phyloP scores from a whole-genome alignment of 2,113 vertebrate genomes.

The Typhlomys cinereus region DNA sequence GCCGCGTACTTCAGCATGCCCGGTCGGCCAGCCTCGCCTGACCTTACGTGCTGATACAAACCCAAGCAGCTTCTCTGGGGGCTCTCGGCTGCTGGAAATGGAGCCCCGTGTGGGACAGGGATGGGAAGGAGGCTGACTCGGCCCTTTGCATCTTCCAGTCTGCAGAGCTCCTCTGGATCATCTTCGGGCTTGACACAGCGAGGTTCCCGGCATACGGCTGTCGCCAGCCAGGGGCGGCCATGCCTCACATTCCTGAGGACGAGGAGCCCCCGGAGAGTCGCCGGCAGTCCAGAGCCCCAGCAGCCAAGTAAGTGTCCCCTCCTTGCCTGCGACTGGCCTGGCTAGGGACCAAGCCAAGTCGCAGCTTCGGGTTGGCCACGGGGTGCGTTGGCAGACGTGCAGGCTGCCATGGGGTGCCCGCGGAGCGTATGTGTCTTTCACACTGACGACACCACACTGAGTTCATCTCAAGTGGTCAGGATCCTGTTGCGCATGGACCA shows the following conservation, averaged over 20 bases:
- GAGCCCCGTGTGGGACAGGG: slow-evolving; percentile 66
- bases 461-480: background rate
- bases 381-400: background rate
- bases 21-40: slow-evolving; percentile 61
- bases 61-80: slow-evolving; percentile 52
- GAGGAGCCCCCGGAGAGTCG: slow-evolving; percentile 92
- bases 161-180: slow-evolving; percentile 80
- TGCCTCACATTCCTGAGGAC: slow-evolving; percentile 95
- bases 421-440: background rate
- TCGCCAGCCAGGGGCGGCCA: slow-evolving; percentile 83
- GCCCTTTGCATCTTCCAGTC: slow-evolving; percentile 84
- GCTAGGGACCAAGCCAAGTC: slow-evolving; percentile 7
- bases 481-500: background rate
- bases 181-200: slow-evolving; percentile 77
- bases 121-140: slow-evolving; percentile 82
- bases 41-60: slow-evolving; percentile 78
- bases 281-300: slow-evolving; percentile 78
- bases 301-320: slow-evolving; percentile 77
- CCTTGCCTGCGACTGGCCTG: slow-evolving; percentile 64
- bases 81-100: slow-evolving; percentile 55
- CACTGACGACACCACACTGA: background rate
- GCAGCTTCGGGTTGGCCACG: background rate
- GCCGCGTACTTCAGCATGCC: slow-evolving; percentile 61
- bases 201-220: slow-evolving; percentile 74
- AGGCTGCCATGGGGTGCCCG: background rate